Percentiles rank a stretch among this genome's conserved stretches.
Evolutionary conservation across 2,113 vertebrate genomes (phyloP).

Genomic region (Neotoma lepida): DNA sequence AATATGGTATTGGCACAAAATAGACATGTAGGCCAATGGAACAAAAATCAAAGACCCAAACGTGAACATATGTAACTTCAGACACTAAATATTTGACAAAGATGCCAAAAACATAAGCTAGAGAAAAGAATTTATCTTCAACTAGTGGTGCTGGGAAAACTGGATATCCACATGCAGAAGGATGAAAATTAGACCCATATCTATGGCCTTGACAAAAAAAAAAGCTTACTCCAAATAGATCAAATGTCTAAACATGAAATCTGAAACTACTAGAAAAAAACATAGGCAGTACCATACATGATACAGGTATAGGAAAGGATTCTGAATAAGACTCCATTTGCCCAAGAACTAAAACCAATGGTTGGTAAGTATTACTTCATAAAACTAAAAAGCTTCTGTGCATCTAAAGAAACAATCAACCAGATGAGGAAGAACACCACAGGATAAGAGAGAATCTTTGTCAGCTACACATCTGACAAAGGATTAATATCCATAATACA

Average conservation of each 20-base stretch:
- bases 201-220: not conserved
- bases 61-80: too few species aligned
- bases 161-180: not conserved
- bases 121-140: not conserved
- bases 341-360: not conserved
- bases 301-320: not conserved
- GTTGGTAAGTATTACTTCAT: not conserved
- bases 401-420: not conserved
- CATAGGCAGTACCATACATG: not conserved
- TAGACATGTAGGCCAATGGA: not conserved
- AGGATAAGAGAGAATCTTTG: not conserved
- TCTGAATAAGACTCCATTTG: not conserved
- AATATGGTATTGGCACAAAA: not conserved
- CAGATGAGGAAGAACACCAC: not conserved
- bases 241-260: not conserved
- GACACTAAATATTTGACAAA: not conserved
- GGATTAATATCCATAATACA: not conserved
- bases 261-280: not conserved
- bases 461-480: not conserved
- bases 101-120: not conserved
- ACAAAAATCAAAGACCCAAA: too few species aligned
- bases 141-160: not conserved
- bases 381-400: not conserved
- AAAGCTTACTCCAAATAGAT: not conserved
- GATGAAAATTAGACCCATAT: not conserved